Base-by-base conservation (phyloP, 2,113 vertebrate genomes). In the Terrapene triunguis region DNA sequence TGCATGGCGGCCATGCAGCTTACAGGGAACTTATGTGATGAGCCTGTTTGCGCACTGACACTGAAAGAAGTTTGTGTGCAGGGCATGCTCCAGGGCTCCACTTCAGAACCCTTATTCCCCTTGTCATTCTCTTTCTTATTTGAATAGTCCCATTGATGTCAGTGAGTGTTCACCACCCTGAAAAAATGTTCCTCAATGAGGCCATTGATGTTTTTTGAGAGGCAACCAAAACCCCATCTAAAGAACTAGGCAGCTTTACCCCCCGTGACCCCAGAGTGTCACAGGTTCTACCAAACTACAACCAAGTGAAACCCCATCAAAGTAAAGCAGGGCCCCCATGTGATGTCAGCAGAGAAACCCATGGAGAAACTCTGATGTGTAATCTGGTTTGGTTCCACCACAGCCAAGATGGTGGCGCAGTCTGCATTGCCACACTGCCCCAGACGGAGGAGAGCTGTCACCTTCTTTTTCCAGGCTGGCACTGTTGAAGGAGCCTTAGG, bases 401-500 rank as follows among this genome's bases (percentile, higher is more conserved):
- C 13, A 25, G 22, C 55, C 55, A 57, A 57, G 24, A 57, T 57
- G 55, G 55, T 27, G 55, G 55, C 25, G 11, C 55, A 27, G 9
- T 25, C 17, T 74, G n/a, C n/a, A 38, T 74, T 10, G 22, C 69
- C 9, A 38, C 35, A 22, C n/a, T 38, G 65, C 38, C 17, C n/a
- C 19, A 42, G 19, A 42, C 9, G 10, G 38, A 69, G 65, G 35
- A 74, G n/a, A 74, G 10, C 91, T 72, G 50, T 91, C 69, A 62
- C 25, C 51, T 79, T 85, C 57, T 80, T 92, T 90, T 87, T 93
- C 81, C 92, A 91, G 74, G 84, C 1, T 62, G 35, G 55, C 78
- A 90, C 95, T 92, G 87, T 96, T 94, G 89, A 42, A n/a, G 38
- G n/a, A 22, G 19, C 9, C 35, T 72, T 72, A n/a, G 17, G n/a